Evolutionary conservation across 2,113 vertebrate genomes (phyloP).

Genomic region (Seriola aureovittata): DNA sequence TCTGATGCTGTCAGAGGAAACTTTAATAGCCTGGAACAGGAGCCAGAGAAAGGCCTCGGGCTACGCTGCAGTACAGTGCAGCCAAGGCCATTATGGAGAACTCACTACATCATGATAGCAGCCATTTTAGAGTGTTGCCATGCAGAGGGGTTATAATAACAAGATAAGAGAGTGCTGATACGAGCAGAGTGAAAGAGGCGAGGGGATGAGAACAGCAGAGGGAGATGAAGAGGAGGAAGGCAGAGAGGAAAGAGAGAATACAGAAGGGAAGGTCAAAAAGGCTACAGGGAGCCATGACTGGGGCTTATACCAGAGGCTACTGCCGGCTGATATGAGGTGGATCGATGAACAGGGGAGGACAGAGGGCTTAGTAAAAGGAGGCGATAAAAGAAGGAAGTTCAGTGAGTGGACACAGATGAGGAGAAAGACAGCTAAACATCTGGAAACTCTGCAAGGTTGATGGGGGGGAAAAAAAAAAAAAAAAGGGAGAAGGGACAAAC

Average conservation of each 20-base stretch:
- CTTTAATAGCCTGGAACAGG: slow-evolving; percentile 77
- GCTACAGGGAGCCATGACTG: slow-evolving; percentile 57
- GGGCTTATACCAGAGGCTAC: slow-evolving; percentile 52
- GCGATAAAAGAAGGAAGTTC: slow-evolving; percentile 34
- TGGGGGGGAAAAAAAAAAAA: neutral
- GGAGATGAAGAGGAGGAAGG: slow-evolving; percentile 29
- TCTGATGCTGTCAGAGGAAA: slow-evolving; percentile 75
- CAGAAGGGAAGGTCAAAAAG: slow-evolving; percentile 48
- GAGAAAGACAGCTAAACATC: neutral
- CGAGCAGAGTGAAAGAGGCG: slow-evolving; percentile 41
- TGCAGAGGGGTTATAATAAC: slow-evolving; percentile 84
- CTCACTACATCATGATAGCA: slow-evolving; percentile 78
- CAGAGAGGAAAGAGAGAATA: slow-evolving; percentile 41
- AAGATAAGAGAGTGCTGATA: slow-evolving; percentile 78
- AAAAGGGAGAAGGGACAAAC: neutral
- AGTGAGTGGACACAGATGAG: neutral
- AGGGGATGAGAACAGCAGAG: slow-evolving; percentile 38
- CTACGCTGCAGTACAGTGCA: slow-evolving; percentile 54
- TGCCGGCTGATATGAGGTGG: slow-evolving; percentile 53
- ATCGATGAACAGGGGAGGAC: slow-evolving; percentile 53
- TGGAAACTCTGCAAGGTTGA: neutral
- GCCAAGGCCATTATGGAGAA: slow-evolving; percentile 80
- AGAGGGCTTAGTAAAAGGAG: slow-evolving; percentile 41
- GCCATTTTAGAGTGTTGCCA: slow-evolving; percentile 80
- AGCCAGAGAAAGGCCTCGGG: slow-evolving; percentile 68